Evolutionary conservation across 2,797 vertebrate species (phyloP), one percentile per base, ranked within the genome.

Genomic region (Enteromius fasciolatus): DNA sequence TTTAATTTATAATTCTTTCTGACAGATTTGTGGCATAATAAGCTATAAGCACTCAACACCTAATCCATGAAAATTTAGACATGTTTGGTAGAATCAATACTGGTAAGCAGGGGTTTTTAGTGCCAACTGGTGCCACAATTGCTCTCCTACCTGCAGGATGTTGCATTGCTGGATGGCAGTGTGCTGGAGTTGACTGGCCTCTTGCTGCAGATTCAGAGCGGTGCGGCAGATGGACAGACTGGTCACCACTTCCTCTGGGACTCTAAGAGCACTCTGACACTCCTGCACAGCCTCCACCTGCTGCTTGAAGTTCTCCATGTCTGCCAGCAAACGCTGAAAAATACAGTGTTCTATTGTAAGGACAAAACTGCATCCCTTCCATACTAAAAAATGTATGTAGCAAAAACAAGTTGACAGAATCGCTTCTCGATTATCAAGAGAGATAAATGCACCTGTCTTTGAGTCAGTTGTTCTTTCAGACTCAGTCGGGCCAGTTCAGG

Each of bases 151-250:
- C 97, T 99, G 98, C 90, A 98, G 94, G 90, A 98, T 93, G 92
- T 97, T 99, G 94, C 96, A 99, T 85, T 99, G 98, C 89, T 98
- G 98, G 80, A 99, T 99, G 87, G 97, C 97, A 0, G 94, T 93
- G 82, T 99, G 97, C 91, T 99, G 98, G 81, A 99, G 93, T 80
- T 95, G 96, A 89, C 98, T 99, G 92, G 97, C 96, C 87, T 98
- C 97, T 50, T 98, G 97, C 91, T 98, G 97, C 57, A 99, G 94
- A 83, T 88, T 90, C 84, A 97, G 95, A 39, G 98, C 98, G 0
- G 94, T 96, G 23, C 95, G 95, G 88, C 97, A 99, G 88, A 98
- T 93, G 0, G 96, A 94, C 82, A 99, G 87, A 89, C 92, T 92
- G 48, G 95, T 91, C 11, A 99, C 94, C 84, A 96, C 96, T 75